Evolutionary conservation across 2,888 invertebrate genomes (phyloP), one percentile per base, ranked within the genome.

Genomic region (Blastobasis lacticolella): DNA sequence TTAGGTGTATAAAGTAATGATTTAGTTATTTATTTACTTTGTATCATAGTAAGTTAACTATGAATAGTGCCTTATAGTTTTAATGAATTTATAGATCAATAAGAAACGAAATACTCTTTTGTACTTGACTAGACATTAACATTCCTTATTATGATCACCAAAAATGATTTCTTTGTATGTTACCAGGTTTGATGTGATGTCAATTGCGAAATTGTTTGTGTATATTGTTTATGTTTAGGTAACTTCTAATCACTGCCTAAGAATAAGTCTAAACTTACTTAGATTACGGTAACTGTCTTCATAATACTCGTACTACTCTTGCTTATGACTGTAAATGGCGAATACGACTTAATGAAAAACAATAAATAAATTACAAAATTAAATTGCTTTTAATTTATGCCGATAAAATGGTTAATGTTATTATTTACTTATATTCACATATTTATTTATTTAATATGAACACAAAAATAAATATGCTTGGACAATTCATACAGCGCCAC

Each of bases 51-150:
- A 84, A 80, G 73, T 80, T 82, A 81, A 79, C 79, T 86, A 84
- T 81, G 81, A 83, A 85, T 87, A 88, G 88, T 88, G 88, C 88
- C 88, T 88, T 88, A 88, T 88, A 88, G 87, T 73, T 83, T 72
- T 83, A 82, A 75, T 67, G 57, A 64, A 54, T 61, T 66, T 62
- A 62, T 78, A 78, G 75, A 66, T 64, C 8, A 61, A 57, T 80
- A 83, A 78, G 72, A 68, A 23, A 73, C 61, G 57, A 75, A 86
- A 85, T 83, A 85, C 83, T 86, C 82, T 77, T 78, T 77, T 76
- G 73, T 81, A 79, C 74, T 78, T 76, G 69, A 78, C 63, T 79
- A 76, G 69, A 67, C 73, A 63, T 71, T 76, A 74, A 75, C 71
- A 70, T 66, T 71, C 75, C 64, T 71, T 79, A 78, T 78, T 79